Evolutionary conservation across 1,140 invertebrate species (phyloP).

Genomic region (Pseudomyrmex pallidus): DNA sequence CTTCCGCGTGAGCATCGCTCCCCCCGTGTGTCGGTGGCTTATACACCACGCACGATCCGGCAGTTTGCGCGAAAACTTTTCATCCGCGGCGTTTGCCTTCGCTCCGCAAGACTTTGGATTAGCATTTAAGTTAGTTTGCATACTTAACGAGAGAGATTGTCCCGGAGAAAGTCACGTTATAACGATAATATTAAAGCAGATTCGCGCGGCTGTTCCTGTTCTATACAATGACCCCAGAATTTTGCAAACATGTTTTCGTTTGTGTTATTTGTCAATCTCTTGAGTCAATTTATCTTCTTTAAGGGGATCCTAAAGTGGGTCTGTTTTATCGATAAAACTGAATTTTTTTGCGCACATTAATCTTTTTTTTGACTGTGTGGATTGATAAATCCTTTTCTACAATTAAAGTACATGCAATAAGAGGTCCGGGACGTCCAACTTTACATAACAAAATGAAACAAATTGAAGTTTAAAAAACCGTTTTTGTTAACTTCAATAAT

Average conservation of each 20-base stretch:
- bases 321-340: too few relatives aligned
- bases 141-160: slow-evolving; percentile 45
- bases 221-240: background rate
- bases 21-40: slow-evolving; percentile 5
- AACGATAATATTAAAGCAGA: slow-evolving; percentile 7
- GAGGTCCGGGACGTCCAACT: too few relatives aligned
- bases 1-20: slow-evolving; percentile 1
- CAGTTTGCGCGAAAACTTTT: slow-evolving; percentile 46
- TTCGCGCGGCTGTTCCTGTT: background rate
- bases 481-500: too few relatives aligned
- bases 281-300: too few relatives aligned
- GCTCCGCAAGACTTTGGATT: slow-evolving; percentile 30
- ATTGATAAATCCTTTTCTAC: too few relatives aligned
- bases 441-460: too few relatives aligned
- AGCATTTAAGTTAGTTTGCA: slow-evolving; percentile 54
- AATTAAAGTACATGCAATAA: too few relatives aligned
- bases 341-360: too few relatives aligned
- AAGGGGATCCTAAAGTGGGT: too few relatives aligned
- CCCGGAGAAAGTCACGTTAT: slow-evolving; percentile 14
- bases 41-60: slow-evolving; percentile 1
- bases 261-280: too few relatives aligned
- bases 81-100: slow-evolving; percentile 2
- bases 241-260: background rate
- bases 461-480: too few relatives aligned
- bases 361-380: too few relatives aligned